Evolutionary conservation across 2,888 invertebrate genomes (phyloP).

Genomic region (Gastracanthus pulcherrimus): DNA sequence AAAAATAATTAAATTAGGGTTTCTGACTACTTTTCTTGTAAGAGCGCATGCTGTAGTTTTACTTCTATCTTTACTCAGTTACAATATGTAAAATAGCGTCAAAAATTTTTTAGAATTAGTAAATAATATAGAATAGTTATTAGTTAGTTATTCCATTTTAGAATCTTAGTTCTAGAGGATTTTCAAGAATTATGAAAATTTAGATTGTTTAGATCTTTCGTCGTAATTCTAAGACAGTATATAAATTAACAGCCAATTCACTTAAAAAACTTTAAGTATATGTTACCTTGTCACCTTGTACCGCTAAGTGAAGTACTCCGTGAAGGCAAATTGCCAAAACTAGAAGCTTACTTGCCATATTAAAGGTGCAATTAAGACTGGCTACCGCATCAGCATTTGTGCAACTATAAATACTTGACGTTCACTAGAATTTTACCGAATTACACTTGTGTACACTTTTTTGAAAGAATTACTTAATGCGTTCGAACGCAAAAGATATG

Average conservation of each 20-base stretch:
- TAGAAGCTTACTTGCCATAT: constrained; percentile 11
- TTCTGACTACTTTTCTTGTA: too few species aligned
- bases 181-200: neutral
- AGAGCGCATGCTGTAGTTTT: too few species aligned
- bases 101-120: too few species aligned
- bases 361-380: neutral
- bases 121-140: too few species aligned
- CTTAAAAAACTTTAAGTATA: too few species aligned
- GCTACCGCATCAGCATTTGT: neutral
- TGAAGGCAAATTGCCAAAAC: constrained; percentile 6
- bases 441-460: constrained; percentile 13
- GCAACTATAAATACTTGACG: neutral
- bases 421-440: neutral
- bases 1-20: too few species aligned
- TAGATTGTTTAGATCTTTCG: too few species aligned
- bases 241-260: too few species aligned
- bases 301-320: neutral
- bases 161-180: neutral
- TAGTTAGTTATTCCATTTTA: too few species aligned
- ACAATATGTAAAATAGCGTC: too few species aligned
- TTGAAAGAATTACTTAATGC: neutral
- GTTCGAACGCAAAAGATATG: neutral
- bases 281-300: constrained; percentile 1
- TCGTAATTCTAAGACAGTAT: too few species aligned
- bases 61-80: too few species aligned